phyloP scores from a whole-genome alignment of 2,797 vertebrate species.

The Notamacropus eugenii region DNA sequence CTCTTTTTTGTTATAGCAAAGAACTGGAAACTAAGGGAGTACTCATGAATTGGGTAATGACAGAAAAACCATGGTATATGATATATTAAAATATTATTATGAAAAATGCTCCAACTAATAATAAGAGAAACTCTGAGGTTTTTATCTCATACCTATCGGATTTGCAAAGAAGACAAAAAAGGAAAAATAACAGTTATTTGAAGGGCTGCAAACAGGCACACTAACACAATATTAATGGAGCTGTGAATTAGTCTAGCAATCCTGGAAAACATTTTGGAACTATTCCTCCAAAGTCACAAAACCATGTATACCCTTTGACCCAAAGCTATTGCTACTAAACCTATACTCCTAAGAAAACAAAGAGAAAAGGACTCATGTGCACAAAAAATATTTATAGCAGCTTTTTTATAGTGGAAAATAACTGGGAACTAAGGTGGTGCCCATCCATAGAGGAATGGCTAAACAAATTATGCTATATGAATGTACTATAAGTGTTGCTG shows the following conservation, averaged over 20 bases:
- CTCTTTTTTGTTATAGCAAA: not conserved
- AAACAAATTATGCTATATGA: not conserved
- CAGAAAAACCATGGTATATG: not conserved
- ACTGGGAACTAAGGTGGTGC: not conserved
- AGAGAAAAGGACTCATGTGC: not conserved
- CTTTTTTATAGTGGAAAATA: not conserved
- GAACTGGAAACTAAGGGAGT: not conserved
- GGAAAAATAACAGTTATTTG: not conserved
- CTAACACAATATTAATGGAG: not conserved
- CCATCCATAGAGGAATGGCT: not conserved
- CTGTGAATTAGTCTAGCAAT: not conserved
- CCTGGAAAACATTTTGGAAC: not conserved
- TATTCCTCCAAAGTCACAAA: not conserved
- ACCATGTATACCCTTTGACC: not conserved
- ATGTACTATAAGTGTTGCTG: not conserved
- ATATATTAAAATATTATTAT: not conserved
- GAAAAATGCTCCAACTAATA: not conserved
- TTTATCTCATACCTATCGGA: not conserved
- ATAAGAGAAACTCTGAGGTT: not conserved
- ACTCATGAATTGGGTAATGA: not conserved
- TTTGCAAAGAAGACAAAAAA: not conserved
- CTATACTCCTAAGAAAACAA: not conserved
- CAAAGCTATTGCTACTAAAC: not conserved
- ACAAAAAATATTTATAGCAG: not conserved
- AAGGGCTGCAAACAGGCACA: not conserved